Percentiles rank a stretch among this genome's conserved stretches.
Conservation (phyloP, 2,113 vertebrate genomes). For the Amphilophus citrinellus region DNA sequence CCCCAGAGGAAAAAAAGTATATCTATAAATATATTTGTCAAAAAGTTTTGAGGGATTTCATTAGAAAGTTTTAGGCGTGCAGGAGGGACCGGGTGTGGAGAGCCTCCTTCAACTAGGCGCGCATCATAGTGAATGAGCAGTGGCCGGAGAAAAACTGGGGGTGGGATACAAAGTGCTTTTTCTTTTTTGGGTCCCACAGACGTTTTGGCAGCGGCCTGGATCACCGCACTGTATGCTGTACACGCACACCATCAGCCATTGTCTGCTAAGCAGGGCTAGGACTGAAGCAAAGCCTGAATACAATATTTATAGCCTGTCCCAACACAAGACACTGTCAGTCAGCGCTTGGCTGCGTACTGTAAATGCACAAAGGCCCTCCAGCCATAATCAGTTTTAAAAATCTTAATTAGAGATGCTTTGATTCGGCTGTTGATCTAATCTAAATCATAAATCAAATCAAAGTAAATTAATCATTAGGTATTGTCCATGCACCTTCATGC, state of each 20-base stretch:
- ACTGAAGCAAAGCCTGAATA: slow-evolving; percentile 61
- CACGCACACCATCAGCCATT: slow-evolving; percentile 80
- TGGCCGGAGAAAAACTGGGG: slow-evolving; percentile 71
- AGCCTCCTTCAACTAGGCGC: slow-evolving; percentile 78
- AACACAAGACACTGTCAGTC: slow-evolving; percentile 77
- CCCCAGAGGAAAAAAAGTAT: slow-evolving; percentile 34
- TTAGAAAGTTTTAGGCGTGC: slow-evolving; percentile 75
- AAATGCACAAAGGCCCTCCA: neutral
- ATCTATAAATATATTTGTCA: slow-evolving; percentile 55
- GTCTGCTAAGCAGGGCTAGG: slow-evolving; percentile 65
- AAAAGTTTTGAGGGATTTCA: slow-evolving; percentile 79
- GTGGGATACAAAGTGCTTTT: slow-evolving; percentile 76
- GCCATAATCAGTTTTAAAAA: neutral
- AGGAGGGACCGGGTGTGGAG: slow-evolving; percentile 58
- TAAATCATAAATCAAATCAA: neutral
- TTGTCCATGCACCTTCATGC: slow-evolving; percentile 31
- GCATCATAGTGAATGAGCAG: slow-evolving; percentile 82
- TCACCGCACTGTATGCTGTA: slow-evolving; percentile 76
- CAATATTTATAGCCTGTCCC: slow-evolving; percentile 63
- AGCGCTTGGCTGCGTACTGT: slow-evolving; percentile 18
- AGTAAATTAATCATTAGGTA: neutral
- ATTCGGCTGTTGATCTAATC: neutral
- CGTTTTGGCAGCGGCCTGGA: slow-evolving; percentile 77
- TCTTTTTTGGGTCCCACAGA: slow-evolving; percentile 65
- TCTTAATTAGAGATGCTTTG: neutral